Evolutionary conservation across 1,140 invertebrate genomes (phyloP), one percentile per base, ranked within the genome.

Genomic region (Agrilus planipennis): DNA sequence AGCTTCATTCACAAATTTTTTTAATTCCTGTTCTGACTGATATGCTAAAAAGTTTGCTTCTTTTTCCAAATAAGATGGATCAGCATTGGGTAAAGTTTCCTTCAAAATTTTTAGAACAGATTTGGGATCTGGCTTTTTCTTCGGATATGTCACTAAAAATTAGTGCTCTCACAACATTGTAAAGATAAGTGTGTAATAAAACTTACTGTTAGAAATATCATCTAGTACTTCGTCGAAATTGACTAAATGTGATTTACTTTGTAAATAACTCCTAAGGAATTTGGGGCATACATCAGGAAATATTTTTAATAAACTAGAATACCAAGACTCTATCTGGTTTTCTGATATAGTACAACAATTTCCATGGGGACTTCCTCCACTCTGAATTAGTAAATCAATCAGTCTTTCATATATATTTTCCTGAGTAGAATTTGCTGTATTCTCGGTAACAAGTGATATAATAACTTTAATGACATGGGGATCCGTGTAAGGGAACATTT

Each of bases 11-110:
- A 70, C 49, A 45, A 66, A 70, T 11, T 52, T 6, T 14, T 59
- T 49, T 4, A 66, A 37, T 1, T 34, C 48, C 22, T 57, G 41
- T 3, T 49, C 39, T 21, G 53, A 27, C 11, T 51, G 32, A 3
- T 51, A 31, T n/a, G 38, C 51, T 3, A 55, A 55, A 12, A 47
- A 40, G 34, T 53, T 50, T 1, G 57, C 53, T 38, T 56, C 18
- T 20, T 66, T 48, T 39, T 58, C 56, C 17, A 76, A 51, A 62
- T 65, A 75, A 23, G 57, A 58, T 1, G 73, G 70, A 56, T 76
- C 73, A 38, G 71, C 64, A 40, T 63, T 45, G 6, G 65, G 67
- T 40, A 70, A 60, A 40, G 65, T 60, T 22, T 50, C 57, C 18
- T 44, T 39, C 1, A 58, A 34, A 20, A 17, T 55, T 11, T 62